These are phyloP conservation scores for Rhopalosiphum padi DNA, from an alignment of 1,140 invertebrate genomes.

Conservation along the genomic window DNA sequence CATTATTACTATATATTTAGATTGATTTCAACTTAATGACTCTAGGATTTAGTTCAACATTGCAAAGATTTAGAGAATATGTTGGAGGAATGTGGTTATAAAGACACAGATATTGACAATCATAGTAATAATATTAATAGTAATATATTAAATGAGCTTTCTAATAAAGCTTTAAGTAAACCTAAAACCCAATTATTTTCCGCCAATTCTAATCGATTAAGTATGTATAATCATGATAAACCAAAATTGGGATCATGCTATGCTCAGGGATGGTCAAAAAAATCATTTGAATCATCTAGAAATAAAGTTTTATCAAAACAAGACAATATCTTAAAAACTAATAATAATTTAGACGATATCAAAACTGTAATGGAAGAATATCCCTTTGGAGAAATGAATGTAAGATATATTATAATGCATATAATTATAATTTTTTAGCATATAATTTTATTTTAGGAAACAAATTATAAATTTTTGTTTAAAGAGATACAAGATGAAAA, in stretches of 20 bases:
- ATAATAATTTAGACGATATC: background rate
- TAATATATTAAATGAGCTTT: background rate
- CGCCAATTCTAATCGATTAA: background rate
- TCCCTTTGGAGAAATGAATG: background rate
- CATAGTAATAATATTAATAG: background rate
- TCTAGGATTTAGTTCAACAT: constrained; percentile 34
- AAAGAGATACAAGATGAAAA: background rate
- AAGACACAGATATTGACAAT: background rate
- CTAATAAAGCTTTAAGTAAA: constrained; percentile 6
- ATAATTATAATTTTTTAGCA: background rate
- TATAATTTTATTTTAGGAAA: background rate
- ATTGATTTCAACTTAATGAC: background rate
- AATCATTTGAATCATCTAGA: background rate
- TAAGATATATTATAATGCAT: background rate
- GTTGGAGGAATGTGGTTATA: background rate
- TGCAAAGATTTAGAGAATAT: constrained; percentile 14
- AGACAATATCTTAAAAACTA: background rate
- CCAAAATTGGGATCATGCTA: background rate
- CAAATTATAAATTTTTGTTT: background rate
- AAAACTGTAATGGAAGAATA: background rate
- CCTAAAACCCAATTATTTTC: background rate
- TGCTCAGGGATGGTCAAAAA: constrained; percentile 14
- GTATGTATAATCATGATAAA: constrained; percentile 14
- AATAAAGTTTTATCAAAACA: background rate
- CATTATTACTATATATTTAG: background rate